Percentiles rank a stretch among this genome's conserved stretches.
These are phyloP conservation scores for Trichogramma evanescens DNA, from an alignment of 2,888 invertebrate genomes.

Conservation along the genomic window DNA sequence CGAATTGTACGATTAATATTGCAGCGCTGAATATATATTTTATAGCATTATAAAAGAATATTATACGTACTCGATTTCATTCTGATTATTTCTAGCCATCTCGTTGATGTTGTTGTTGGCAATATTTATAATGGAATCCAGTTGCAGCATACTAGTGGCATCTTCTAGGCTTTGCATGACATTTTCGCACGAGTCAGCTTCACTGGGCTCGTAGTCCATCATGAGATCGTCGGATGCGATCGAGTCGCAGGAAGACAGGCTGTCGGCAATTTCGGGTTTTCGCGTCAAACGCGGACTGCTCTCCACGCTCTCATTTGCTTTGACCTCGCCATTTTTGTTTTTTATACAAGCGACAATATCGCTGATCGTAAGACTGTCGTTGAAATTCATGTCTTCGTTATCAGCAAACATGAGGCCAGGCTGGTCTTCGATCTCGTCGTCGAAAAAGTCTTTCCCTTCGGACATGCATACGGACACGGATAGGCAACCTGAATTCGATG, in stretches of 20 bases:
- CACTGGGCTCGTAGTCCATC: conserved; percentile 73
- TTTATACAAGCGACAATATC: too few species aligned
- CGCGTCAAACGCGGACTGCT: conserved; percentile 43
- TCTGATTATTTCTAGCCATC: conserved; percentile 29
- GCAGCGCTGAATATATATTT: neutral
- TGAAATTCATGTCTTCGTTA: conserved; percentile 36
- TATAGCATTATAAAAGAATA: conserved; percentile 7
- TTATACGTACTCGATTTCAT: conserved; percentile 44
- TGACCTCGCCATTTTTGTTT: conserved; percentile 17
- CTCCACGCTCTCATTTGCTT: conserved; percentile 29
- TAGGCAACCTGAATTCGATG: too few species aligned
- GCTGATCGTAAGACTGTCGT: neutral
- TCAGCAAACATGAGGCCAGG: conserved; percentile 75
- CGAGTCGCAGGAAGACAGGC: conserved; percentile 74
- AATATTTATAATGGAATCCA: conserved; percentile 35
- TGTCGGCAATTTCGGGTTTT: conserved; percentile 58
- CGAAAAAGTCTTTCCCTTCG: conserved; percentile 74
- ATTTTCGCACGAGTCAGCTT: conserved; percentile 54
- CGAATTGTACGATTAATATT: too few species aligned
- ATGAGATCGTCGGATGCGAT: conserved; percentile 82
- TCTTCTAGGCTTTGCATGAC: conserved; percentile 54
- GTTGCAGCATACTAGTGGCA: conserved; percentile 48
- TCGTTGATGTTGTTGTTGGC: conserved; percentile 37
- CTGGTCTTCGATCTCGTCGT: conserved; percentile 88
- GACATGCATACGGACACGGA: conserved; percentile 73